phyloP scores from a whole-genome alignment of 2,888 invertebrate genomes.

The Venusia cambrica region DNA sequence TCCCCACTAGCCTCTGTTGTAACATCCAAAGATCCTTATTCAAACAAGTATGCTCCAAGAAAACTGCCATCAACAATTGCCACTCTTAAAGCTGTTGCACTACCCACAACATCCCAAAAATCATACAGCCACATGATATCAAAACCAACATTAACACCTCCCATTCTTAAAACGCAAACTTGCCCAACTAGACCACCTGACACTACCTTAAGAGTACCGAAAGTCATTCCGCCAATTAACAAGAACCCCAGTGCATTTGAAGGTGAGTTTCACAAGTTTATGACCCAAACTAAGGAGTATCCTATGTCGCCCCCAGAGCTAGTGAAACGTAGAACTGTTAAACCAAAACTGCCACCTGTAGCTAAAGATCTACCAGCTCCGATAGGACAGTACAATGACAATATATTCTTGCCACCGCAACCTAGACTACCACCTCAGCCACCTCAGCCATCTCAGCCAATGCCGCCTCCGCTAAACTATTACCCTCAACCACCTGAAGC shows the following conservation, averaged over 20 bases:
- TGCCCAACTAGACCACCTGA: too few relatives aligned
- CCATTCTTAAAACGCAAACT: slow-evolving; percentile 1
- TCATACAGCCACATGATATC: slow-evolving; percentile 16
- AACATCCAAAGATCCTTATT: slow-evolving; percentile 30
- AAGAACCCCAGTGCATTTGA: slow-evolving; percentile 69
- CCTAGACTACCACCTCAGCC: too few relatives aligned
- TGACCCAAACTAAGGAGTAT: slow-evolving; percentile 31
- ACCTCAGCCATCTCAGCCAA: too few relatives aligned
- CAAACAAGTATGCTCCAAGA: slow-evolving; percentile 29
- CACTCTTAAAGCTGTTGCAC: slow-evolving; percentile 2
- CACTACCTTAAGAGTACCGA: slow-evolving; percentile 43
- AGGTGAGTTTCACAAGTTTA: slow-evolving; percentile 67
- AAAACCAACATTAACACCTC: slow-evolving; percentile 5
- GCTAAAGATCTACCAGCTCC: slow-evolving; percentile 39
- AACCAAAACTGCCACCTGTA: slow-evolving; percentile 14
- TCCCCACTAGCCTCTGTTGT: slow-evolving; percentile 56
- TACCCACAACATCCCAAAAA: slow-evolving; percentile 8
- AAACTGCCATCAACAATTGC: slow-evolving; percentile 18
- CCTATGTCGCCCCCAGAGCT: slow-evolving; percentile 6
- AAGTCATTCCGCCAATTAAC: slow-evolving; percentile 52
- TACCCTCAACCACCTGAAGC: slow-evolving; percentile 24
- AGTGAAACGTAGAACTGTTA: slow-evolving; percentile 12
- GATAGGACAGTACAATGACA: slow-evolving; percentile 66
- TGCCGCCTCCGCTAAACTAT: slow-evolving; percentile 16
- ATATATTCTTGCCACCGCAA: slow-evolving; percentile 48